These are phyloP conservation scores for Callosobruchus maculatus DNA, from an alignment of 2,888 invertebrate genomes.

Conservation along the genomic window DNA sequence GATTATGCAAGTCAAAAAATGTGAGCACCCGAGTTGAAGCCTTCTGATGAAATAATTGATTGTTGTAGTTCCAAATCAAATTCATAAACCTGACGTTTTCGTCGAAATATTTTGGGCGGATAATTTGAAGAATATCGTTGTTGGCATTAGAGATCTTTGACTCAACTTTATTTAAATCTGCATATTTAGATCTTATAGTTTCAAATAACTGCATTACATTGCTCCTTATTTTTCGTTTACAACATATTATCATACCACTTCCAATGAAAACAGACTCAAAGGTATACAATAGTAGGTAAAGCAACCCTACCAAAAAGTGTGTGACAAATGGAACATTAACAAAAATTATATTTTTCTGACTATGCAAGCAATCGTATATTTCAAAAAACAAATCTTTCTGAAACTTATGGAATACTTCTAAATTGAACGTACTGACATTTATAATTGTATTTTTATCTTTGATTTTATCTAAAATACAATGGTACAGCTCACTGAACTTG, in stretches of 20 bases:
- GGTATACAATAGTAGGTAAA: constrained; percentile 33
- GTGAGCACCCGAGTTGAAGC: neutral
- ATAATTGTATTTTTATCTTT: constrained; percentile 23
- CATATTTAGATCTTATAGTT: constrained; percentile 17
- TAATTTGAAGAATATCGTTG: constrained; percentile 30
- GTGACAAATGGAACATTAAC: constrained; percentile 39
- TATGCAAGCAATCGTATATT: constrained; percentile 17
- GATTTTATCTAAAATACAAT: constrained; percentile 15
- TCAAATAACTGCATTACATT: neutral
- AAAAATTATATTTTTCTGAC: constrained; percentile 34
- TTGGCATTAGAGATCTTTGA: constrained; percentile 8
- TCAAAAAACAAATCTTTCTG: constrained; percentile 30
- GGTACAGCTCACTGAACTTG: constrained; percentile 18
- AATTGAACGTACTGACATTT: constrained; percentile 28
- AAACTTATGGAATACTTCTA: constrained; percentile 27
- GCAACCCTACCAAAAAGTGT: constrained; percentile 40
- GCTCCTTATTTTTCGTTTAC: constrained; percentile 9
- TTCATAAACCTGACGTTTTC: constrained; percentile 10
- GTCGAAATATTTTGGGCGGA: constrained; percentile 22
- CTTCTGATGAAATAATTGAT: constrained; percentile 17
- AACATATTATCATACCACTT: constrained; percentile 24
- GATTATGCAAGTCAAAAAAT: neutral
- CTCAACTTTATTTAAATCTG: constrained; percentile 4
- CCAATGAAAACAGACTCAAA: constrained; percentile 33
- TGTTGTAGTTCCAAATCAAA: constrained; percentile 28